These are phyloP conservation scores for Phasia obesa DNA, from an alignment of 2,888 invertebrate species.

Conservation along the genomic window DNA sequence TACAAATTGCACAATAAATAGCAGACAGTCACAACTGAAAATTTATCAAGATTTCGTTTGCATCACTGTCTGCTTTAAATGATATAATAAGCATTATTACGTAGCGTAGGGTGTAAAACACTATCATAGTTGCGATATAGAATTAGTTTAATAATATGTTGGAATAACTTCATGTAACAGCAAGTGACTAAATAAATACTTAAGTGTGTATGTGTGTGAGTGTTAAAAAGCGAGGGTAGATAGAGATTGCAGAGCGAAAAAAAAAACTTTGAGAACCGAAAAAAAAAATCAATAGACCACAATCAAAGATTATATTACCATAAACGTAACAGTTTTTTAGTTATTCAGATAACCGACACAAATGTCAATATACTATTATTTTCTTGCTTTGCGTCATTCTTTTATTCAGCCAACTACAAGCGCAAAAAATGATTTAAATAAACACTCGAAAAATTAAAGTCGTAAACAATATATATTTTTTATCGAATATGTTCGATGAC, in stretches of 20 bases:
- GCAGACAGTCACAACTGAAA: too few species aligned
- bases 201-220: neutral
- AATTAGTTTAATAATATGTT: constrained; percentile 33
- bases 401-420: neutral
- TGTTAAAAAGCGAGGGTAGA: constrained; percentile 15
- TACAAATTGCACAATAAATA: too few species aligned
- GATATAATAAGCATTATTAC: too few species aligned
- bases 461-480: neutral
- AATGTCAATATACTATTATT: constrained; percentile 61
- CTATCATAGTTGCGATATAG: constrained; percentile 5
- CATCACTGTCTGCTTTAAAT: too few species aligned
- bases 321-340: constrained; percentile 57
- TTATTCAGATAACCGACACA: constrained; percentile 59
- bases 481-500: too few species aligned
- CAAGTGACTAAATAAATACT: constrained; percentile 18
- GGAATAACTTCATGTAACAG: constrained; percentile 33
- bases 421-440: constrained; percentile 27
- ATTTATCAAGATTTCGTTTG: too few species aligned
- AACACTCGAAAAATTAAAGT: constrained; percentile 7
- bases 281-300: constrained; percentile 59
- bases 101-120: constrained; percentile 2
- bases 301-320: constrained; percentile 67
- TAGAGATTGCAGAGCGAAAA: neutral
- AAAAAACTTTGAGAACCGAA: constrained; percentile 20
- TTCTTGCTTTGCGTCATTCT: constrained; percentile 35